These are phyloP conservation scores for Tetraodon nigroviridis DNA, from an alignment of 2,113 vertebrate genomes.

Conservation along the genomic window DNA sequence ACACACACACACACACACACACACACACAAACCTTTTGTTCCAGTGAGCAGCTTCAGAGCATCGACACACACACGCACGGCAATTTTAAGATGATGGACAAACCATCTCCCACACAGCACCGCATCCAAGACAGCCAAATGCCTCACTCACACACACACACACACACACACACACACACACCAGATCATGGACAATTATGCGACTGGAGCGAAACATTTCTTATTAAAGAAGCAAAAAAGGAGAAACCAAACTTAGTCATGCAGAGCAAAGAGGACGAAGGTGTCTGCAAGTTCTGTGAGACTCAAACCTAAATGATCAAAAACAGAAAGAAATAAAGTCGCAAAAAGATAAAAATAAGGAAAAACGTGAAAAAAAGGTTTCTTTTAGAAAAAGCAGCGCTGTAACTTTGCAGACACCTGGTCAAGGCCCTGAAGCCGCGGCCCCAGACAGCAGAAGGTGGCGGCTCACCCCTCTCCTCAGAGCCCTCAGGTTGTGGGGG, in stretches of 20 bases:
- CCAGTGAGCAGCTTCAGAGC: no score
- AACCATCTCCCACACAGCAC: conserved; percentile 9
- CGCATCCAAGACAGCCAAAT: conserved; percentile 15
- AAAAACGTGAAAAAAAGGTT: background rate
- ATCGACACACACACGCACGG: conserved; percentile 20
- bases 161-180: conserved; percentile 26
- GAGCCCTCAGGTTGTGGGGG: conserved; percentile 84
- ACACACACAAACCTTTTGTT: background rate
- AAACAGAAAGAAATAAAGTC: background rate
- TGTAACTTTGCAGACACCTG: conserved; percentile 35
- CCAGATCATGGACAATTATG: conserved; percentile 35
- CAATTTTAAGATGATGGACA: background rate
- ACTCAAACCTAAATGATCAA: background rate
- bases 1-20: background rate
- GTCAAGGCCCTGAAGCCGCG: no score
- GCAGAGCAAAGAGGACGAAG: background rate
- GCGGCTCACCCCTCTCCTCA: conserved; percentile 96
- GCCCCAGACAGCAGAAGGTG: no score
- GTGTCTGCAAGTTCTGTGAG: conserved; percentile 38
- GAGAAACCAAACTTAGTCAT: background rate
- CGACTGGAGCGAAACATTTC: conserved; percentile 28
- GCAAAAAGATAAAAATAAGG: background rate
- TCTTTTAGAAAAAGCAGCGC: background rate
- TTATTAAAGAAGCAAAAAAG: background rate
- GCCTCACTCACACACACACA: conserved; percentile 19